Base-by-base conservation (phyloP, 2,888 invertebrate genomes). In the Drosophila nr. perissopoda region DNA sequence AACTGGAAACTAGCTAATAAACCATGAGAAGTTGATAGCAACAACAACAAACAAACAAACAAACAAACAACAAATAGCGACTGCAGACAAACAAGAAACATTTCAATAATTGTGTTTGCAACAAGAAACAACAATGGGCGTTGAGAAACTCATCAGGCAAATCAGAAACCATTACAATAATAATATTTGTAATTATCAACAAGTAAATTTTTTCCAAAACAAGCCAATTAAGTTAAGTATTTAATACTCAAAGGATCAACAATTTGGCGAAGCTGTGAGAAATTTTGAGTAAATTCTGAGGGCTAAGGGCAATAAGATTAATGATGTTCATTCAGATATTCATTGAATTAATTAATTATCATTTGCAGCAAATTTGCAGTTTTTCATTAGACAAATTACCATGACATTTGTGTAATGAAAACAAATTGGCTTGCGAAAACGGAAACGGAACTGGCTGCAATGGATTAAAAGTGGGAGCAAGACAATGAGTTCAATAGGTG, bases 291-390 rank as follows among this genome's bases (percentile, higher is more conserved):
- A 18, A 40, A 13, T 53, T 29, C 4, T 2, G n/a, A 36, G 34
- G 16, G 48, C n/a, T 10, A 25, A 48, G 31, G 52, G 66, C 40
- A 29, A 60, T 54, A 59, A 56, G 68, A 63, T 51, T 69, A 68
- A 75, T 53, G 46, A 62, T 31, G 10, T 31, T 31, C 31, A 31
- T 31, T 31, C 49, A 34, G 60, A 70, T 65, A 70, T 75, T 71
- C 49, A 36, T 62, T 71, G 62, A 63, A 69, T 66, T 79, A 79
- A 79, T 79, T 79, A 79, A 76, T 72, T 62, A 54, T 33, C 67
- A 76, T 76, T 76, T 76, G 54, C 63, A 53, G 69, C 51, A 63
- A 77, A 74, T 63, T 79, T 66, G n/a, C 66, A 71, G 69, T 70
- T 72, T 76, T 79, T 67, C 70, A 72, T 64, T 67, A 61, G 33